These are phyloP conservation scores for Noturus placidus DNA, from an alignment of 2,113 vertebrate species.

Conservation along the genomic window DNA sequence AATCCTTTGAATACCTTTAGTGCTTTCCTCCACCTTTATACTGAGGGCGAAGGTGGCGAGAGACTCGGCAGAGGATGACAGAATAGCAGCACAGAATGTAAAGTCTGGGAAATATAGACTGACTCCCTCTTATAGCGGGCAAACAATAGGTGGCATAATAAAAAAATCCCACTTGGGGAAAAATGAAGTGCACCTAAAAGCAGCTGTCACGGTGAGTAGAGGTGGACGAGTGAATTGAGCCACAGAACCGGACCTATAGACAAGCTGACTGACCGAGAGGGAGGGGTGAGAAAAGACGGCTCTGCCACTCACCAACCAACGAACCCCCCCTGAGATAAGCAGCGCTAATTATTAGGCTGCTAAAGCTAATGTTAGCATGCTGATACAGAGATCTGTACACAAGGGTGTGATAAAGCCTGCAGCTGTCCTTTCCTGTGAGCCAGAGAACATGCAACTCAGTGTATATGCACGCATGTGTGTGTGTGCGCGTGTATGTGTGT, in stretches of 20 bases:
- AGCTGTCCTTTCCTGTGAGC: slow-evolving; percentile 1
- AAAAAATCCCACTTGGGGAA: neutral
- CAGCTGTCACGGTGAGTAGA: slow-evolving; percentile 22
- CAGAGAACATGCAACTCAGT: neutral
- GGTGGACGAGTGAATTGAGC: slow-evolving; percentile 7
- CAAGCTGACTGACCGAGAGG: slow-evolving; percentile 26
- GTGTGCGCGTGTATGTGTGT: neutral
- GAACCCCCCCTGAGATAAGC: neutral
- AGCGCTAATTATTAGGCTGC: neutral
- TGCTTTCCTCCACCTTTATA: neutral
- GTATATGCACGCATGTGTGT: neutral
- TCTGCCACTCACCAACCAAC: neutral
- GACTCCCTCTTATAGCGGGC: neutral
- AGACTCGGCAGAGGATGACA: neutral
- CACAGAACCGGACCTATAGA: slow-evolving; percentile 14
- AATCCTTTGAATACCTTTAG: neutral
- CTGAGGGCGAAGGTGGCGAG: neutral
- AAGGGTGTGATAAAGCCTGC: neutral
- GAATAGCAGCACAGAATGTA: neutral
- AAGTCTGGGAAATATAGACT: neutral
- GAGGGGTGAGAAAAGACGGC: slow-evolving; percentile 14
- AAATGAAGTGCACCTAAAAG: neutral
- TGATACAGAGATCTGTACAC: neutral
- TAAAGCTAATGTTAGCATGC: neutral
- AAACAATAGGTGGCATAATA: neutral